A percentile compares a stretch with the other conserved stretches of the same genome.
phyloP scores from a whole-genome alignment of 2,797 vertebrate genomes.

The Xenentodon cancila region DNA sequence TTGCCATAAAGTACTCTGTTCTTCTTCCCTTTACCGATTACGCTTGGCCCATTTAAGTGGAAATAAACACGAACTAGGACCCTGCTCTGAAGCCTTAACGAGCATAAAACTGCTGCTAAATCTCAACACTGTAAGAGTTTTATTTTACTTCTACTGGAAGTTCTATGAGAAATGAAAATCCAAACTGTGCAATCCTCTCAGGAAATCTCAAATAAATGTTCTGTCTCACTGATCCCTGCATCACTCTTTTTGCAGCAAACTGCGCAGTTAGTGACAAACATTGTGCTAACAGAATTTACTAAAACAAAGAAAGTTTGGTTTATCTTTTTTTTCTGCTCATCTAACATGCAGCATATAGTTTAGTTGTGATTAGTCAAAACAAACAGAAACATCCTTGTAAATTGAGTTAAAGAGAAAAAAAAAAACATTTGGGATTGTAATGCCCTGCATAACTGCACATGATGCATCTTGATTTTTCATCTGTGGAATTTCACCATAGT shows the following conservation, averaged over 20 bases:
- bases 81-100: slow-evolving; percentile 3
- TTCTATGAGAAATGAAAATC: not conserved
- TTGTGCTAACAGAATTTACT: slow-evolving; percentile 7
- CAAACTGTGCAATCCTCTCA: not conserved
- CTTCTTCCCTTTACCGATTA: slow-evolving; percentile 8
- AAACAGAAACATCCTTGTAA: slow-evolving; percentile 41
- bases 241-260: slow-evolving; percentile 16
- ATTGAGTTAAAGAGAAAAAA: slow-evolving; percentile 21
- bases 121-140: not conserved
- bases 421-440: slow-evolving; percentile 65
- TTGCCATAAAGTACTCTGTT: no score
- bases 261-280: slow-evolving; percentile 49
- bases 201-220: slow-evolving; percentile 15
- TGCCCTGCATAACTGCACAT: slow-evolving; percentile 64
- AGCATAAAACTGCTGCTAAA: not conserved
- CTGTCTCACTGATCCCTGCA: not conserved
- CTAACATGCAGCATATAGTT: slow-evolving; percentile 70
- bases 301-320: slow-evolving; percentile 18
- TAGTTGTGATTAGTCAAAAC: slow-evolving; percentile 42
- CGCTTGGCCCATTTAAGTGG: slow-evolving; percentile 22
- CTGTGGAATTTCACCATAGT: slow-evolving; percentile 42
- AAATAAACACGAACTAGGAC: slow-evolving; percentile 7
- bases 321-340: slow-evolving; percentile 36
- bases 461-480: slow-evolving; percentile 48
- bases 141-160: slow-evolving; percentile 10